Conservation (phyloP, 2,797 vertebrate genomes). For the Telmatherina bonti region DNA sequence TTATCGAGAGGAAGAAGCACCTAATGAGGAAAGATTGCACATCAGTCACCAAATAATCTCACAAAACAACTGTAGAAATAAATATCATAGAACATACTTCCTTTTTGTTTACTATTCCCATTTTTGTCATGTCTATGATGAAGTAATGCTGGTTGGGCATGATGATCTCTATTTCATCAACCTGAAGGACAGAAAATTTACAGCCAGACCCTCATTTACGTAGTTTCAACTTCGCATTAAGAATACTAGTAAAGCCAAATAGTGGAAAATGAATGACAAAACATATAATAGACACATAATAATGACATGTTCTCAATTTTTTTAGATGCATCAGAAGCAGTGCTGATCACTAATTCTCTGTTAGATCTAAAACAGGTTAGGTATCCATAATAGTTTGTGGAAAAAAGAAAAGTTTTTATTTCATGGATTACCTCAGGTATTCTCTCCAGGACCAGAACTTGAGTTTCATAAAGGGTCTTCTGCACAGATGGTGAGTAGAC, state of each 20-base stretch:
- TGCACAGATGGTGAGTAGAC: conserved; percentile 94
- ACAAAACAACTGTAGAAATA: background rate
- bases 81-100: conserved; percentile 81
- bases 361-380: background rate
- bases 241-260: background rate
- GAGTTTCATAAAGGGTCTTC: conserved; percentile 93
- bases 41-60: background rate
- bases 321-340: too few species aligned
- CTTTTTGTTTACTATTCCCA: conserved; percentile 90
- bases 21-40: conserved; percentile 65
- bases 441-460: conserved; percentile 84
- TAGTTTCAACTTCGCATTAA: too few species aligned
- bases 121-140: conserved; percentile 91
- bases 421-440: conserved; percentile 83
- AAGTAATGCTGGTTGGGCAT: conserved; percentile 95
- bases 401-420: background rate
- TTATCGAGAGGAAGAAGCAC: conserved; percentile 91
- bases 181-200: conserved; percentile 78
- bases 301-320: background rate
- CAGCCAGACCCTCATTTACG: background rate
- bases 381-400: too few species aligned
- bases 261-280: too few species aligned
- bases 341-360: background rate
- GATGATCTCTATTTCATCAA: conserved; percentile 91
- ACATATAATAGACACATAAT: background rate